Evolutionary conservation across 2,888 invertebrate genomes (phyloP), one percentile per base, ranked within the genome.

Genomic region (Eustalomyia histrio): DNA sequence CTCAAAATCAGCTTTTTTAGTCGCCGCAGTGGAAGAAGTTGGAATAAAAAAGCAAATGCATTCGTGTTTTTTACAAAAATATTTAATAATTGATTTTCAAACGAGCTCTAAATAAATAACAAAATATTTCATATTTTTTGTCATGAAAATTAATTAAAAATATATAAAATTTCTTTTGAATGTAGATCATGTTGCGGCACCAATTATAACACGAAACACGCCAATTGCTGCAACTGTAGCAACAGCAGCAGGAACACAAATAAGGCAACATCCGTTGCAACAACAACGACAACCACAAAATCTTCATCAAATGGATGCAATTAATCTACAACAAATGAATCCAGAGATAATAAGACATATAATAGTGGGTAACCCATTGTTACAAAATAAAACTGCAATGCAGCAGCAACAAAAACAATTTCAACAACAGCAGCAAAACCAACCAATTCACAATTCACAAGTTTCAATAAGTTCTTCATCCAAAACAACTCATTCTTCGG

Each of bases 401-500:
- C n/a, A n/a, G n/a, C n/a, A n/a, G n/a, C n/a, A n/a, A n/a, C n/a
- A n/a, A n/a, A n/a, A n/a, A n/a, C n/a, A n/a, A n/a, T n/a, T n/a
- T n/a, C n/a, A n/a, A n/a, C n/a, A n/a, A n/a, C n/a, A n/a, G n/a
- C n/a, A n/a, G n/a, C 63, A 33, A 9, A 47, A 57, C 47, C 65
- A 79, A 24, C 4, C 55, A 47, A 55, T 12, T 14, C 17, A 8
- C 50, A 47, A 85, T 60, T 84, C 83, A 71, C 81, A 84, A 33
- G 69, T 85, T 47, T 47, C 83, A 18, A n/a, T 83, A n/a, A 80
- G 82, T 16, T 84, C 84, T 3, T 83, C 83, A 1, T 84, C 84
- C 2, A 68, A 78, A 35, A 83, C 84, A 6, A 79, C 65, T 58
- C 83, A 75, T 50, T 83, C 74, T 14, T 52, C 33, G 10, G 81